Evolutionary conservation across 2,888 invertebrate species (phyloP), one percentile per base, ranked within the genome.

Genomic region (Plebejus anna): DNA sequence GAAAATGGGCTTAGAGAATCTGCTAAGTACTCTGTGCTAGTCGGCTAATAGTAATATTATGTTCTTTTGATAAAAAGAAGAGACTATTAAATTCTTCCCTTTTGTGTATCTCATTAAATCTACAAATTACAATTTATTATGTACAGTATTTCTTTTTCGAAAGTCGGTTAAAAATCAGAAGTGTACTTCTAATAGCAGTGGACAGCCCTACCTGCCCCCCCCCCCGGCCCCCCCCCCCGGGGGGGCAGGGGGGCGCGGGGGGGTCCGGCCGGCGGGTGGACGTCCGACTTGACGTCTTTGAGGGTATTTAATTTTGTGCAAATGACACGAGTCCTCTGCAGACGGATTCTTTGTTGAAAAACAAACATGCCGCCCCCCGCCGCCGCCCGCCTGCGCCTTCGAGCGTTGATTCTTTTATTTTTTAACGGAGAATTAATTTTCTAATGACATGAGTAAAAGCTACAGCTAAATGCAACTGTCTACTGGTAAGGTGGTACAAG

Each of bases 251-350:
- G 70, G 75, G 77, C 73, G 75, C 51, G 78, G 76, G 76, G 75
- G 77, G 32, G 77, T 80, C 80, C 81, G 81, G 81, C 81, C 83
- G 81, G 81, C 79, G 81, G 77, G 70, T 75, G 78, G 76, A 79
- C 78, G 81, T 79, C 77, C 66, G 79, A 83, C 80, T 76, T 76
- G 82, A 81, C 85, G 85, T 90, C 91, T 90, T 90, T 87, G 87
- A 86, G 84, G 87, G 86, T 88, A 87, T 91, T 91, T 91, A 90
- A 91, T 91, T 91, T 92, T 88, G 91, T 91, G 91, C 90, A 90
- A 91, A 92, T 90, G 92, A 91, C 89, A 85, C 85, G 86, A 83
- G 81, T 80, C 82, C 82, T 80, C 82, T 78, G 79, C 78, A 79
- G 84, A 83, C 82, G 82, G 78, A 76, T 80, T 79, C 80, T 80